A percentile compares a stretch with the other conserved stretches of the same genome.
phyloP scores from a whole-genome alignment of 2,113 vertebrate genomes.

The Tricholaema leucomelas region DNA sequence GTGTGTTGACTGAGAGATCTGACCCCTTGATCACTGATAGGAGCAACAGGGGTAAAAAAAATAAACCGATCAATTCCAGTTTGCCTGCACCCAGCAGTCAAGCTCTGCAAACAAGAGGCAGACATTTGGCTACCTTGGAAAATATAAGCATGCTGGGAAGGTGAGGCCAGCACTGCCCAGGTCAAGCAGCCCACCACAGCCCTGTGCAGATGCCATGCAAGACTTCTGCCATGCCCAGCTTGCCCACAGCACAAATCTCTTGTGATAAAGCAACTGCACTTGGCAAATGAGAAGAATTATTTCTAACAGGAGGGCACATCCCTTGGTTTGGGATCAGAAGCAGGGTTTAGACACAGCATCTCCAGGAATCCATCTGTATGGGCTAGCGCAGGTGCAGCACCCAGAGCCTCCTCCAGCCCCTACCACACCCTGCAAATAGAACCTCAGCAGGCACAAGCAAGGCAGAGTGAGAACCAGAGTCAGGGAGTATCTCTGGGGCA shows the following conservation, averaged over 20 bases:
- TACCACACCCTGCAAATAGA: too few species aligned
- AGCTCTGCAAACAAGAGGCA: neutral
- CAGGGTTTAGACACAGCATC: neutral
- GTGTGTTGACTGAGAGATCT: neutral
- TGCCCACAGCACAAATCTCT: neutral
- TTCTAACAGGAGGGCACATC: neutral
- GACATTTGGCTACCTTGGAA: neutral
- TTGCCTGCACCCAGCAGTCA: neutral
- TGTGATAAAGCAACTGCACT: accelerated
- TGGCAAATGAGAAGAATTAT: neutral
- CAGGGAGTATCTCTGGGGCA: neutral
- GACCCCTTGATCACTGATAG: accelerated
- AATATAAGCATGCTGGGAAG: neutral
- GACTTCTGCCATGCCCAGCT: neutral
- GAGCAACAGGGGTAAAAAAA: neutral
- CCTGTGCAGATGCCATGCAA: accelerated
- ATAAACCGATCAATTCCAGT: neutral
- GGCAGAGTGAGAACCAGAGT: neutral
- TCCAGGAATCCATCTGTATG: accelerated
- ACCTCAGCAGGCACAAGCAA: accelerated
- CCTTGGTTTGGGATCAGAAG: neutral
- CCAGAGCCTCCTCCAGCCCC: neutral
- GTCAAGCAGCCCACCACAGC: neutral
- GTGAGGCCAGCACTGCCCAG: neutral
- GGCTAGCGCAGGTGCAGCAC: accelerated